These are phyloP conservation scores for Fregata magnificens DNA, from an alignment of 2,113 vertebrate species.

Conservation along the genomic window DNA sequence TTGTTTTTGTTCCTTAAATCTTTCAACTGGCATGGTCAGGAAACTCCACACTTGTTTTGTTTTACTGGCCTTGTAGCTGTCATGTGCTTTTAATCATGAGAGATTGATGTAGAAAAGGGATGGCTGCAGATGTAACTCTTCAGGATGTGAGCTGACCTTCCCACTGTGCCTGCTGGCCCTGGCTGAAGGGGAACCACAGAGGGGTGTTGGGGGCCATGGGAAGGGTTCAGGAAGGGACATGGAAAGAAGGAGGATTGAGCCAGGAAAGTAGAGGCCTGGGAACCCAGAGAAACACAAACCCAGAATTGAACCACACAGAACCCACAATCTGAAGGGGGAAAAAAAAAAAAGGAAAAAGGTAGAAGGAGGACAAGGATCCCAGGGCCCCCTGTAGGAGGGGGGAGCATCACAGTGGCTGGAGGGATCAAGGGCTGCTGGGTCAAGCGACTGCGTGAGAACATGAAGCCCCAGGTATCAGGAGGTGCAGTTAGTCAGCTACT, in stretches of 20 bases:
- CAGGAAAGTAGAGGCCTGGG: neutral
- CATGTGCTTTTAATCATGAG: slow-evolving; percentile 38
- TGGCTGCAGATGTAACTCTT: neutral
- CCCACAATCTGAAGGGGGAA: neutral
- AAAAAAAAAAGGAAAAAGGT: neutral
- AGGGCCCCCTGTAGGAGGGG: neutral
- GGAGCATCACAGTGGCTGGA: neutral
- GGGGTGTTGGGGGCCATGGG: neutral
- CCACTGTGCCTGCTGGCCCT: neutral
- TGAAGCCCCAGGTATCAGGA: neutral
- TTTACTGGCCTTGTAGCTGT: neutral
- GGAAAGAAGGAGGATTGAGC: neutral
- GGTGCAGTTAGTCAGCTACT: neutral
- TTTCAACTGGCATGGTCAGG: neutral
- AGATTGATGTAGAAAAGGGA: neutral
- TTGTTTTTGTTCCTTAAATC: slow-evolving; percentile 14
- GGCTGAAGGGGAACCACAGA: neutral
- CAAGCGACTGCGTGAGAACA: neutral
- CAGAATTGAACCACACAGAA: neutral
- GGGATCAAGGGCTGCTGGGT: neutral
- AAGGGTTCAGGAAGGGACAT: neutral
- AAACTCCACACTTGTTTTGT: neutral
- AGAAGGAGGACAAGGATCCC: neutral
- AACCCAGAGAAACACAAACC: neutral
- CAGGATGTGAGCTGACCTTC: neutral